Base-by-base conservation (phyloP, 2,797 vertebrate genomes). In the Acanthopagrus latus region DNA sequence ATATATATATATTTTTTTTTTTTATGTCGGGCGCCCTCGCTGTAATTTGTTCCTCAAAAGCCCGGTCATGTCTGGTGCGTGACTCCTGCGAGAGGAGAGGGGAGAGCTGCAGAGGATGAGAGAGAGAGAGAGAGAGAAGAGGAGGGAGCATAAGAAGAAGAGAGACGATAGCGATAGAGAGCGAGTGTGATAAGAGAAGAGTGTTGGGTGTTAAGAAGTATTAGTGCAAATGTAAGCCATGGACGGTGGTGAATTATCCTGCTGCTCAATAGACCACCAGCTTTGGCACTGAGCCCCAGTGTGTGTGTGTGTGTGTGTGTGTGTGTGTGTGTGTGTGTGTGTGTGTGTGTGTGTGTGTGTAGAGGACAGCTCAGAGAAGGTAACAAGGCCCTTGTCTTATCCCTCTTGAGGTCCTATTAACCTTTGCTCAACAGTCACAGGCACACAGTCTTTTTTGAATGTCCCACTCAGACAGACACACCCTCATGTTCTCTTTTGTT, bases 321-420 rank as follows among this genome's bases (percentile, higher is more conserved):
- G 69, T 33, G 52, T 48, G 63, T n/a, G 65, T 69, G 80, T 21
- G 73, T 65, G 73, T 41, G 77, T 63, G 75, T 48, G 71, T 48
- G 64, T 60, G 69, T 63, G 56, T 64, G 68, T 51, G 63, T 63
- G 67, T 13, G 48, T 13, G 80, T 25, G 63, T 63, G 44, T 47
- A 73, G 52, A 7, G 64, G 76, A 81, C 72, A 72, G 71, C 69
- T 64, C 70, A 56, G 71, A 64, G 88, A 90, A 70, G 76, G 82
- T 83, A 89, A 88, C 84, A 81, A 83, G 76, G 74, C 80, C 80
- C 81, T 85, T 64, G 86, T 88, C 88, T 82, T 80, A 79, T 90
- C 66, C 83, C 90, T 92, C 91, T 84, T 86, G 91, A 91, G 90
- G 89, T 86, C 88, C 88, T 86, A 90, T 92, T 92, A 93, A 91